Evolutionary conservation across 2,888 invertebrate genomes (phyloP).

Genomic region (Nymphalis polychloros): DNA sequence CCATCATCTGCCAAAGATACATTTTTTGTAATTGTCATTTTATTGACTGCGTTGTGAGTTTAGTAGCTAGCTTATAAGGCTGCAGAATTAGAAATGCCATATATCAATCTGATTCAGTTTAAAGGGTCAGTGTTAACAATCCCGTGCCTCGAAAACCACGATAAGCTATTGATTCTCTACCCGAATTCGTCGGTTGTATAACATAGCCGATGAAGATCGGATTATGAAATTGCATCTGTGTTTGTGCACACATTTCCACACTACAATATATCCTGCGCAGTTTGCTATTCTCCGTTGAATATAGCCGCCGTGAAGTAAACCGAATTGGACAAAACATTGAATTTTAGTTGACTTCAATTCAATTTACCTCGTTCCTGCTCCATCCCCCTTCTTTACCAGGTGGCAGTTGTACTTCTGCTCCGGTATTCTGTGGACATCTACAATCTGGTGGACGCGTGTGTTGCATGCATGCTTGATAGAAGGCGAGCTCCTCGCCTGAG

Average conservation of each 20-base stretch:
- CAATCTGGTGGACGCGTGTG: constrained; percentile 69
- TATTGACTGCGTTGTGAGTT: too few relatives aligned
- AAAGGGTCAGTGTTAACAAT: too few relatives aligned
- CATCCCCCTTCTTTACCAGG: constrained; percentile 71
- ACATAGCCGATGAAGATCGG: too few relatives aligned
- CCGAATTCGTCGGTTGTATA: too few relatives aligned
- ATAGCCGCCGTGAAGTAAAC: too few relatives aligned
- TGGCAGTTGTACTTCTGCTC: constrained; percentile 57
- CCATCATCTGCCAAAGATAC: constrained; percentile 74
- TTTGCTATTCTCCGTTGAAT: too few relatives aligned
- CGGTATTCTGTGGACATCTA: constrained; percentile 69
- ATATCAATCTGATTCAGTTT: too few relatives aligned
- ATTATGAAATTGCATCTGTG: too few relatives aligned
- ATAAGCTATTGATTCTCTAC: not conserved
- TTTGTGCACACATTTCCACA: too few relatives aligned
- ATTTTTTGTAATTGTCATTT: not conserved
- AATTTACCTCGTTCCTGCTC: constrained; percentile 67
- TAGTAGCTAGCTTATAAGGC: too few relatives aligned
- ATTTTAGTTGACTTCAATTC: not conserved
- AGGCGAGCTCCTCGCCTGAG: constrained; percentile 66
- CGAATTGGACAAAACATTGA: not conserved
- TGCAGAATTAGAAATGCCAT: too few relatives aligned
- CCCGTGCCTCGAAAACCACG: not conserved
- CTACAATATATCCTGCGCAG: too few relatives aligned
- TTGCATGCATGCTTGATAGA: constrained; percentile 74